phyloP scores from a whole-genome alignment of 1,140 invertebrate genomes.

The Aradophagus sp. region DNA sequence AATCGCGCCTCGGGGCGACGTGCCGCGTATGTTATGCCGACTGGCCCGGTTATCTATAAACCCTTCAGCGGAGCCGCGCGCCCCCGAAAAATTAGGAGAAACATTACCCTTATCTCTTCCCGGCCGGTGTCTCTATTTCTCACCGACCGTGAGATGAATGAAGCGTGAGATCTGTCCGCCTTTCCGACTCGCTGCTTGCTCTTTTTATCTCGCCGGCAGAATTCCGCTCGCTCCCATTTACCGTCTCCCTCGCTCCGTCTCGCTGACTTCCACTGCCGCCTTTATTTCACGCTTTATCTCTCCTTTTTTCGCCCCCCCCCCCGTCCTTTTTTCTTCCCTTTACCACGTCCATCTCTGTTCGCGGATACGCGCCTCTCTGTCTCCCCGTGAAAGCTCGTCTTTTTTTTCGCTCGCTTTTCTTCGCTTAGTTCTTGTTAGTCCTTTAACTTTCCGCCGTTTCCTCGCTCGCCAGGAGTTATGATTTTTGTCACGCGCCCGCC shows the following conservation, averaged over 20 bases:
- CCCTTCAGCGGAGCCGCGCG: conserved; percentile 50
- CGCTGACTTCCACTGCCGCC: neutral
- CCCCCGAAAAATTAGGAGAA: conserved; percentile 65
- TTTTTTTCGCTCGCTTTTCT: conserved; percentile 12
- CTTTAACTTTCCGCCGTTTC: conserved; percentile 13
- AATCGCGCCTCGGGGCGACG: conserved; percentile 48
- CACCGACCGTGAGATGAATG: conserved; percentile 49
- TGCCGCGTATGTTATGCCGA: conserved; percentile 67
- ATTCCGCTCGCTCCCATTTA: too few relatives aligned
- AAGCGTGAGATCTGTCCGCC: conserved; percentile 43
- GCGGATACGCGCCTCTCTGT: too few relatives aligned
- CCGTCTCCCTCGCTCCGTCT: neutral
- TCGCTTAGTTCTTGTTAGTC: conserved; percentile 5
- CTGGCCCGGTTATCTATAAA: conserved; percentile 62
- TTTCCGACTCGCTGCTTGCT: conserved; percentile 30
- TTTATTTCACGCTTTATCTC: too few relatives aligned
- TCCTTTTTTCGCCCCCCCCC: neutral
- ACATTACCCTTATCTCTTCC: conserved; percentile 61
- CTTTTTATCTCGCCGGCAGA: conserved; percentile 31
- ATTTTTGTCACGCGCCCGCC: conserved; percentile 35
- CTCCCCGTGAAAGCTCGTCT: neutral
- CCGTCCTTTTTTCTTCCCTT: neutral
- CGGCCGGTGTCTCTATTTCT: conserved; percentile 52
- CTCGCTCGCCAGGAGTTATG: conserved; percentile 13
- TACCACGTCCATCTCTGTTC: neutral